phyloP scores from a whole-genome alignment of 2,797 vertebrate genomes.

The Buphagus erythrorhynchus region DNA sequence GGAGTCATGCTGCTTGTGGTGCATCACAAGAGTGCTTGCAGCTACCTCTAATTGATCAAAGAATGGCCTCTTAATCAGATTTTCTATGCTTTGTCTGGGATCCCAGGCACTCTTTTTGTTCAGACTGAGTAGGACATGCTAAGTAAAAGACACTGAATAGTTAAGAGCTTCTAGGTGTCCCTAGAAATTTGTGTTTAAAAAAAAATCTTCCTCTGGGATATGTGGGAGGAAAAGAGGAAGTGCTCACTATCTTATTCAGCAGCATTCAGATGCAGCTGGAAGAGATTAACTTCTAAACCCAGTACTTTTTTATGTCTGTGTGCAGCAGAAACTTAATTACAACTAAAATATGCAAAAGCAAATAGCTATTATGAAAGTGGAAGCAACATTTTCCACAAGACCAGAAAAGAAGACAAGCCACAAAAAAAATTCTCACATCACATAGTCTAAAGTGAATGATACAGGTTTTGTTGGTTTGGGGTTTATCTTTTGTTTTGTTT shows the following conservation, averaged over 20 bases:
- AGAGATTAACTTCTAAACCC: constrained; percentile 43
- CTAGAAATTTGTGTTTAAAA: constrained; percentile 4
- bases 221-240: constrained; percentile 38
- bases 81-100: not conserved
- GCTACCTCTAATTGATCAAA: constrained; percentile 52
- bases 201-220: not conserved
- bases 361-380: constrained; percentile 31
- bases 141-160: not conserved
- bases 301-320: constrained; percentile 30
- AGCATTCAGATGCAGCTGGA: constrained; percentile 53
- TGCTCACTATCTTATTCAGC: constrained; percentile 29
- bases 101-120: not conserved
- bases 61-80: constrained; percentile 48
- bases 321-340: constrained; percentile 54
- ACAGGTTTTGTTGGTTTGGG: not conserved
- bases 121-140: not conserved
- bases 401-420: not conserved
- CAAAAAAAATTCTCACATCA: not conserved
- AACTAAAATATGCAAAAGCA: constrained; percentile 37
- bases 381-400: constrained; percentile 40
- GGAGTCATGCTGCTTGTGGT: not conserved
- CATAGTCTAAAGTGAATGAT: not conserved
- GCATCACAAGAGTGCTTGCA: constrained; percentile 13
- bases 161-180: constrained; percentile 20
- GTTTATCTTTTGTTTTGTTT: not conserved